phyloP scores from a whole-genome alignment of 2,888 invertebrate genomes.

The Scaptomyza cyrtandrae region DNA sequence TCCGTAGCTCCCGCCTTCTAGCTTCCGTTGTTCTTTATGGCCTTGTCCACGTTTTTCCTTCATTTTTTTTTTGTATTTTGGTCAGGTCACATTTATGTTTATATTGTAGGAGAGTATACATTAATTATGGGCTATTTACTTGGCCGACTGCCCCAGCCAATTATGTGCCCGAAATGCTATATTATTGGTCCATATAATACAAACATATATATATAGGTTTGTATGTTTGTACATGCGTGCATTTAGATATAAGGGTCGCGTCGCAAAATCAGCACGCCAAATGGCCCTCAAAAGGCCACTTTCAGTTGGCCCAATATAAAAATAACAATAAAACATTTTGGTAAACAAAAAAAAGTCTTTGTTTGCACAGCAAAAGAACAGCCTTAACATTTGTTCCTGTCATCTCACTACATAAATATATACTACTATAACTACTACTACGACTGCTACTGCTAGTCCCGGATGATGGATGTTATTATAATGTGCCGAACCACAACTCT shows the following conservation, averaged over 20 bases:
- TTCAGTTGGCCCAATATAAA: constrained; percentile 50
- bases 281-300: constrained; percentile 67
- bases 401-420: constrained; percentile 32
- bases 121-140: constrained; percentile 77
- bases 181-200: constrained; percentile 67
- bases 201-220: neutral
- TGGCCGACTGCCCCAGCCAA: constrained; percentile 57
- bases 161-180: constrained; percentile 77
- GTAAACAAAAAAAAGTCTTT: constrained; percentile 67
- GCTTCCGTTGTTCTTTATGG: constrained; percentile 39
- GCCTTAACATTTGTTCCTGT: constrained; percentile 53
- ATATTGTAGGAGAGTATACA: constrained; percentile 65
- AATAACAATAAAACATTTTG: constrained; percentile 26
- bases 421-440: neutral
- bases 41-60: neutral
- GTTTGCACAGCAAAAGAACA: constrained; percentile 58
- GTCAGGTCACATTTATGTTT: constrained; percentile 77
- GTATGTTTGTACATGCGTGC: constrained; percentile 25
- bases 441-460: constrained; percentile 23
- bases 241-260: constrained; percentile 24
- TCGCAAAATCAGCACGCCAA: constrained; percentile 60
- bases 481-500: constrained; percentile 47
- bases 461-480: constrained; percentile 75
- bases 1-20: constrained; percentile 47
- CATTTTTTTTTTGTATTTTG: constrained; percentile 60